Base-by-base conservation (phyloP, 2,888 invertebrate species). In the Caenorhabditis becei region DNA sequence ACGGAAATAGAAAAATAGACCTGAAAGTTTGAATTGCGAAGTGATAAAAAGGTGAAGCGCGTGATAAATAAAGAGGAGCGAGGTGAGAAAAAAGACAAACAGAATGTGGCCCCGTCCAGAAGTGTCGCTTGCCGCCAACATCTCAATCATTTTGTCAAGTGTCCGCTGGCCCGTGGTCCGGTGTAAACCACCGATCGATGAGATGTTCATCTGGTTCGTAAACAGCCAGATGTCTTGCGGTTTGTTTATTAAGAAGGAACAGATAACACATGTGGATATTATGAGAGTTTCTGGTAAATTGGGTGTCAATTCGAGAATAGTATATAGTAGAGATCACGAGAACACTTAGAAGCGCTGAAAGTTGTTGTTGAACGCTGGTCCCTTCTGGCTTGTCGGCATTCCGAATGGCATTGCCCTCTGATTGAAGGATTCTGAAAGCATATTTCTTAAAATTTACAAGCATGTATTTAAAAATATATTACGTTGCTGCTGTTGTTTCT, bases 141-240 rank as follows among this genome's bases (percentile, higher is more conserved):
- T 35, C 28, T 47, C 72, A 63, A 74, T 74, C 72, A 74, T 37
- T 74, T 58, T 54, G 72, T 58, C 72, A 74, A 28, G 58, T 41
- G 41, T 5, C 56, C 16, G 2, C 8, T 32, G 56, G 2, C 32
- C 18, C 56, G 18, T 23, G 24, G 51, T 58, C 32, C 37, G 58
- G 20, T 58, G 58, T 58, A 58, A 35, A 58, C 20, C 4, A 14
- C n/a, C 4, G 32, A 32, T 56, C 23, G 18, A 10, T 18, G 47
- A 3, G n/a, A n/a, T 18, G 47, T 37, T 58, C 58, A 37, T 20
- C 58, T 58, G 18, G 28, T 59, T 71, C 51, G 70, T 61, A 71
- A 70, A 70, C 53, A 62, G 24, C 37, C 26, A 18, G 18, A 23
- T 51, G 51, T 23, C 20, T 51, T 51, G 23, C 51, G 18, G 20